Evolutionary conservation across 2,888 invertebrate species (phyloP).

Genomic region (Pomacea canaliculata): DNA sequence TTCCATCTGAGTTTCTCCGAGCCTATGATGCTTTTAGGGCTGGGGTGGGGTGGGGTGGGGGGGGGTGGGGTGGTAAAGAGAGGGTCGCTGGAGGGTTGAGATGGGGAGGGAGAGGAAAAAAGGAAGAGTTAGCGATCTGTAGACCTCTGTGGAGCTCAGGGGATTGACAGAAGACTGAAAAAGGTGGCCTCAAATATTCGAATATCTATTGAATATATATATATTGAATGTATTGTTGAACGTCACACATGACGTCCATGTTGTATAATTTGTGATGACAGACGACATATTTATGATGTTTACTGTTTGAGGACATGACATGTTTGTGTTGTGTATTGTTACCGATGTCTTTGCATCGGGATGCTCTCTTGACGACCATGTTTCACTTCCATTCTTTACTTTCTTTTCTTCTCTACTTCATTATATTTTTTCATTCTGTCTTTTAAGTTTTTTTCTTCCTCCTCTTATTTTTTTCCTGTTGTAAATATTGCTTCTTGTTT

Average conservation of each 20-base stretch:
- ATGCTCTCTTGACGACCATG: not conserved
- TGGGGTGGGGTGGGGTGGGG: not conserved
- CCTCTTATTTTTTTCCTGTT: no score
- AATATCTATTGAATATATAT: no score
- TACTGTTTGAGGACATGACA: no score
- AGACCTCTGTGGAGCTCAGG: no score
- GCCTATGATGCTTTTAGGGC: not conserved
- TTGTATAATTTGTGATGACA: not conserved
- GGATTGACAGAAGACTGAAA: no score
- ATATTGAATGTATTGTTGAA: no score
- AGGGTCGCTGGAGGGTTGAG: not conserved
- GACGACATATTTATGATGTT: not conserved
- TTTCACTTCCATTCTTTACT: not conserved
- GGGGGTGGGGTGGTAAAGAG: constrained; percentile 1
- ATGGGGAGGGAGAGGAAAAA: no score
- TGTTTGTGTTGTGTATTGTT: no score
- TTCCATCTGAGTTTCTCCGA: not conserved
- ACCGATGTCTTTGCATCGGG: no score
- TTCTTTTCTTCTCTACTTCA: not conserved
- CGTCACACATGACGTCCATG: no score
- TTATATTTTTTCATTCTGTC: not conserved
- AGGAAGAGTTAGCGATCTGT: not conserved
- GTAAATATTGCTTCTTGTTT: no score
- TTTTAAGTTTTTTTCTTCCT: not conserved
- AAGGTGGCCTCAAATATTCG: no score